These are phyloP conservation scores for Callimorpha dominula DNA, from an alignment of 2,888 invertebrate genomes.

Conservation along the genomic window DNA sequence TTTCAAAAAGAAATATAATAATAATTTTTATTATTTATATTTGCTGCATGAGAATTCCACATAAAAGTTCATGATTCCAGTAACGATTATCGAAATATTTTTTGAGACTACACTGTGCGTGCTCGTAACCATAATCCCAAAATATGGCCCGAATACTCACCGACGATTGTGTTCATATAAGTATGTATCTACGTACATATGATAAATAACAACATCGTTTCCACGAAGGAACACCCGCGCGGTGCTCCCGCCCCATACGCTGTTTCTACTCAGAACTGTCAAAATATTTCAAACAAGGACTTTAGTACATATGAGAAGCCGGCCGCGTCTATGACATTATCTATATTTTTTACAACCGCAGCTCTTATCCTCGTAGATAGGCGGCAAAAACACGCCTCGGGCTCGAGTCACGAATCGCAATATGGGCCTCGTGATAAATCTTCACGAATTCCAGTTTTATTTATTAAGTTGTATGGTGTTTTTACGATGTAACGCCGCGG, in stretches of 20 bases:
- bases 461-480: conserved; percentile 86
- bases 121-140: conserved; percentile 44
- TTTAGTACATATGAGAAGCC: conserved; percentile 72
- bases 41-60: conserved; percentile 50
- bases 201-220: conserved; percentile 66
- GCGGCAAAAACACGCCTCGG: conserved; percentile 72
- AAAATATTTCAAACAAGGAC: conserved; percentile 79
- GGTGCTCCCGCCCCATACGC: conserved; percentile 50
- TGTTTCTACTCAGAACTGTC: conserved; percentile 79
- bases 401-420: conserved; percentile 76
- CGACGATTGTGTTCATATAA: conserved; percentile 27
- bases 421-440: conserved; percentile 81
- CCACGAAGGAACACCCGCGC: conserved; percentile 72
- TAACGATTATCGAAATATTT: conserved; percentile 44
- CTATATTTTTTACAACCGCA: conserved; percentile 72
- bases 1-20: conserved; percentile 46
- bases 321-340: conserved; percentile 72
- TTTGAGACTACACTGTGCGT: conserved; percentile 41
- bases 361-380: conserved; percentile 62
- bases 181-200: conserved; percentile 34
- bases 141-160: conserved; percentile 37
- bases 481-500: conserved; percentile 82
- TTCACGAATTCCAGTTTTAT: conserved; percentile 83
- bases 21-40: too few relatives aligned
- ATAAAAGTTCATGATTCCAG: conserved; percentile 43